Percentiles rank a stretch among this genome's conserved stretches.
These are phyloP conservation scores for Heteromormyrus szaboi DNA, from an alignment of 2,797 vertebrate genomes.

Conservation along the genomic window DNA sequence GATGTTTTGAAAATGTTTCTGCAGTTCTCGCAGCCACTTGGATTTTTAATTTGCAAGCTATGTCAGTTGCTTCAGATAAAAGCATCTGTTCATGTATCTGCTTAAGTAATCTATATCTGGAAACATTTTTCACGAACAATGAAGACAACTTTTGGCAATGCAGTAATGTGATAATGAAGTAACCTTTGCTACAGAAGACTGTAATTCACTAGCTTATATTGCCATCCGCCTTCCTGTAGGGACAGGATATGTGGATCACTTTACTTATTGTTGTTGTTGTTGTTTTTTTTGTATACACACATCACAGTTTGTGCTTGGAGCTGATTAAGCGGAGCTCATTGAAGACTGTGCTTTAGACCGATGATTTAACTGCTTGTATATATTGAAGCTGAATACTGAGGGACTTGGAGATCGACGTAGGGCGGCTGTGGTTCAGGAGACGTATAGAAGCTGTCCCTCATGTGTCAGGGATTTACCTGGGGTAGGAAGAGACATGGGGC, in stretches of 20 bases:
- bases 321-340: not conserved
- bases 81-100: not conserved
- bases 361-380: conserved; percentile 8
- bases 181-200: not conserved
- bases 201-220: not conserved
- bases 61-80: not conserved
- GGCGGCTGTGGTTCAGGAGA: not conserved
- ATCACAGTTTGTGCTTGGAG: not conserved
- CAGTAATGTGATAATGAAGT: not conserved
- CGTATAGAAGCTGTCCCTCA: not conserved
- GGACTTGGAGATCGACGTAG: not conserved
- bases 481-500: not conserved
- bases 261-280: not conserved
- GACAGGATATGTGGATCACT: not conserved
- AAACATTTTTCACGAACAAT: not conserved
- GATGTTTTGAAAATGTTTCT: not conserved
- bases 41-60: not conserved
- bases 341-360: not conserved
- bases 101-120: conserved; percentile 1
- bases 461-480: not conserved
- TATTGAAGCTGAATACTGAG: conserved; percentile 5
- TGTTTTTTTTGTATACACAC: not conserved
- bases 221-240: not conserved
- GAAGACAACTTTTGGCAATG: not conserved
- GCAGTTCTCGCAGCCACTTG: not conserved